Evolutionary conservation across 2,113 vertebrate species (phyloP).

Genomic region (Scortum barcoo): DNA sequence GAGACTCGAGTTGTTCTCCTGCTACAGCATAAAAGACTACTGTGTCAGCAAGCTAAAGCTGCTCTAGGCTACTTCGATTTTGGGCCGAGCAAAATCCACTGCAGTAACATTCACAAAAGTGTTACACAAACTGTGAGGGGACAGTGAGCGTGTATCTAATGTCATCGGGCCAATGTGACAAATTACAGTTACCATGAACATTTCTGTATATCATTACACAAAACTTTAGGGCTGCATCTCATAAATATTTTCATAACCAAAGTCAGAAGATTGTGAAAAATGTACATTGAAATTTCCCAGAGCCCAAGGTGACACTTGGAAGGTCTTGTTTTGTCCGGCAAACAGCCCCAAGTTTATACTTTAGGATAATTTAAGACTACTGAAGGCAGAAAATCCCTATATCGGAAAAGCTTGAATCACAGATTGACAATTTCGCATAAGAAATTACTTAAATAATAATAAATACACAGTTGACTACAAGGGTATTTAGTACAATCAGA

Average conservation of each 20-base stretch:
- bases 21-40: slow-evolving; percentile 10
- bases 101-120: neutral
- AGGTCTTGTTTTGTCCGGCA: neutral
- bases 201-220: neutral
- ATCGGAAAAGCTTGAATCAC: neutral
- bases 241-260: neutral
- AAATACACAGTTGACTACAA: neutral
- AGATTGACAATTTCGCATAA: neutral
- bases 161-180: neutral
- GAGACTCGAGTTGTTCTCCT: slow-evolving; percentile 5
- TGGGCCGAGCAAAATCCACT: neutral
- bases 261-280: neutral
- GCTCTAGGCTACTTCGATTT: neutral
- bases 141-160: neutral
- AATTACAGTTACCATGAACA: neutral
- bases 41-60: neutral
- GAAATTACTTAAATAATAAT: neutral
- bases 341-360: no score
- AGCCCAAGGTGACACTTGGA: neutral
- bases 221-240: neutral
- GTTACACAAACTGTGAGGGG: neutral
- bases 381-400: neutral
- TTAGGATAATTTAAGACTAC: neutral
- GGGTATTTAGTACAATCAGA: neutral
- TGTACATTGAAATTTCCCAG: neutral